Evolutionary conservation across 2,888 invertebrate species (phyloP).

Genomic region (Periphyllus acericola): DNA sequence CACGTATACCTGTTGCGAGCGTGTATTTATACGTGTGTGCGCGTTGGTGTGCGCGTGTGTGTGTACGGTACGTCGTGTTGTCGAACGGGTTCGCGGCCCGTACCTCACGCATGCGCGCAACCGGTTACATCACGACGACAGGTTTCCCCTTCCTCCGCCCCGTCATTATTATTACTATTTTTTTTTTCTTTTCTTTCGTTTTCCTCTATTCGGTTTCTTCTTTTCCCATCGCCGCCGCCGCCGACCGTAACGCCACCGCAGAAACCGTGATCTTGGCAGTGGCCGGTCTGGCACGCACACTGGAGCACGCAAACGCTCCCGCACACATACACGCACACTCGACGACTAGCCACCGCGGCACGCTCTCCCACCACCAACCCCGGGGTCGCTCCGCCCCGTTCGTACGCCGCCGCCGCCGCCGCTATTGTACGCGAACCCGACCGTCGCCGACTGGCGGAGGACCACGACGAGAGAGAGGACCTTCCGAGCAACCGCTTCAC

Average conservation of each 20-base stretch:
- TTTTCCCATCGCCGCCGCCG: slow-evolving; percentile 3
- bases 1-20: no score
- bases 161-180: slow-evolving; percentile 16
- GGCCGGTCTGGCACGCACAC: slow-evolving; percentile 64
- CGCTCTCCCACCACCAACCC: not conserved
- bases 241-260: slow-evolving; percentile 30
- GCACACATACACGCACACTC: not conserved
- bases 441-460: not conserved
- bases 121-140: slow-evolving; percentile 56
- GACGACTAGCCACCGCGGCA: not conserved
- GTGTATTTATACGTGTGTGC: not conserved
- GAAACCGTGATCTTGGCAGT: slow-evolving; percentile 74
- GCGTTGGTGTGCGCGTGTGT: not conserved
- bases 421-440: not conserved
- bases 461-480: not conserved
- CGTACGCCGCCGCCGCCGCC: not conserved
- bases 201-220: slow-evolving; percentile 1
- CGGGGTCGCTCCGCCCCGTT: not conserved
- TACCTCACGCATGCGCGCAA: slow-evolving; percentile 46
- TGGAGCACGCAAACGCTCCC: no score
- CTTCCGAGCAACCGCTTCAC: not conserved
- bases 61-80: not conserved
- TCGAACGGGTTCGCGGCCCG: slow-evolving; percentile 38
- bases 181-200: not conserved
- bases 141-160: slow-evolving; percentile 12